A percentile compares a stretch with the other conserved stretches of the same genome.
These are phyloP conservation scores for Myotis myotis DNA, from an alignment of 2,797 vertebrate species.

Conservation along the genomic window DNA sequence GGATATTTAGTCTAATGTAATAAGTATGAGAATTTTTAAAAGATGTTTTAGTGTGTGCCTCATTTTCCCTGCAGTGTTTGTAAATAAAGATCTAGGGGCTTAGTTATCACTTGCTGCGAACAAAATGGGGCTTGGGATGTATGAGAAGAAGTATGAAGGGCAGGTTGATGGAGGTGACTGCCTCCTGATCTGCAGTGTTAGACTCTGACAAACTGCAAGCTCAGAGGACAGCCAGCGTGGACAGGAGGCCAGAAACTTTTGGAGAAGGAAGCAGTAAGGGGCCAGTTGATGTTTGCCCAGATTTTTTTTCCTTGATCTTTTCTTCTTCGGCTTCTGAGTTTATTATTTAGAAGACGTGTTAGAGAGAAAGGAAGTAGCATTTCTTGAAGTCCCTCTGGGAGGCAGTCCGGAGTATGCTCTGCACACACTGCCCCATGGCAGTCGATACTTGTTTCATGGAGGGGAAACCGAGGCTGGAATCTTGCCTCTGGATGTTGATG, in stretches of 20 bases:
- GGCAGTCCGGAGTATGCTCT: fast-evolving
- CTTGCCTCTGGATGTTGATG: neutral
- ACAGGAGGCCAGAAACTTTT: neutral
- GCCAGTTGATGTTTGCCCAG: neutral
- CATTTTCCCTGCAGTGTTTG: neutral
- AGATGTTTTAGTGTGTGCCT: neutral
- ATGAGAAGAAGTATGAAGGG: neutral
- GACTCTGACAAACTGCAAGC: neutral
- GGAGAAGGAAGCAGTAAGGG: neutral
- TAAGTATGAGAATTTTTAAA: neutral
- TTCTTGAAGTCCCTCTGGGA: neutral
- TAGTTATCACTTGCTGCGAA: neutral
- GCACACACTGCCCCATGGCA: fast-evolving
- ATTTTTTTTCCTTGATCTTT: neutral
- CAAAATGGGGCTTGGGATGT: neutral
- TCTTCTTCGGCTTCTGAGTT: neutral
- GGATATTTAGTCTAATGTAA: neutral
- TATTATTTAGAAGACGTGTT: neutral
- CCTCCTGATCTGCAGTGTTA: fast-evolving
- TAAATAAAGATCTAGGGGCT: neutral
- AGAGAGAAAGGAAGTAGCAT: neutral
- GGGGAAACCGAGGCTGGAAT: neutral
- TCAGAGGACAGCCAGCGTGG: neutral
- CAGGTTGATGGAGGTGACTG: neutral
- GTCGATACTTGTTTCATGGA: neutral